These are phyloP conservation scores for Florisuga fusca DNA, from an alignment of 2,797 vertebrate species.

Conservation along the genomic window DNA sequence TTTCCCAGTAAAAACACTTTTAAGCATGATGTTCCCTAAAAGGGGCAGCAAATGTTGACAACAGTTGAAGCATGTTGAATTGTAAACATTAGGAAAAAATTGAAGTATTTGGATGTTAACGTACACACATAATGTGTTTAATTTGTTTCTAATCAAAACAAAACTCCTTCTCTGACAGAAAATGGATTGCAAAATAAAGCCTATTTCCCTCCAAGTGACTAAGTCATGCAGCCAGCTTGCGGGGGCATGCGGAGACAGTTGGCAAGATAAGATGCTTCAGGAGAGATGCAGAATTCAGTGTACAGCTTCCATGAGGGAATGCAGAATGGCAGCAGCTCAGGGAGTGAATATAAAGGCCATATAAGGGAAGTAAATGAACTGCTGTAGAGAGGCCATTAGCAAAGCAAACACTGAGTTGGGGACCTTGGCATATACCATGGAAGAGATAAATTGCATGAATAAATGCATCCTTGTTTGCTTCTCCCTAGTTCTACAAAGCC, in stretches of 20 bases:
- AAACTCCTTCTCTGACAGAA: slow-evolving; percentile 7
- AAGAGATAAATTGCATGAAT: slow-evolving; percentile 49
- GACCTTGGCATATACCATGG: slow-evolving; percentile 40
- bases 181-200: background rate
- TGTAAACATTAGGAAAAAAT: slow-evolving; percentile 2
- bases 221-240: background rate
- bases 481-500: background rate
- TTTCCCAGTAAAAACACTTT: background rate
- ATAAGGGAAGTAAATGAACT: slow-evolving; percentile 57
- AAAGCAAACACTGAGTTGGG: slow-evolving; percentile 51
- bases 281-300: slow-evolving; percentile 3
- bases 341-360: slow-evolving; percentile 48
- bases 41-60: background rate
- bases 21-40: background rate
- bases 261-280: slow-evolving; percentile 34
- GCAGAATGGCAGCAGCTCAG: slow-evolving; percentile 45
- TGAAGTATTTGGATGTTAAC: background rate
- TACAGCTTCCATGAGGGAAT: slow-evolving; percentile 12
- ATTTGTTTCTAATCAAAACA: slow-evolving; percentile 40
- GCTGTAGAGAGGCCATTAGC: slow-evolving; percentile 44
- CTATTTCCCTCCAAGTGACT: background rate
- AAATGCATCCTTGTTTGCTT: slow-evolving; percentile 37
- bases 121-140: background rate
- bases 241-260: slow-evolving; percentile 23
- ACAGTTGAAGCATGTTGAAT: background rate